These are phyloP conservation scores for Drosophila flavopinicola DNA, from an alignment of 2,888 invertebrate species.

Conservation along the genomic window DNA sequence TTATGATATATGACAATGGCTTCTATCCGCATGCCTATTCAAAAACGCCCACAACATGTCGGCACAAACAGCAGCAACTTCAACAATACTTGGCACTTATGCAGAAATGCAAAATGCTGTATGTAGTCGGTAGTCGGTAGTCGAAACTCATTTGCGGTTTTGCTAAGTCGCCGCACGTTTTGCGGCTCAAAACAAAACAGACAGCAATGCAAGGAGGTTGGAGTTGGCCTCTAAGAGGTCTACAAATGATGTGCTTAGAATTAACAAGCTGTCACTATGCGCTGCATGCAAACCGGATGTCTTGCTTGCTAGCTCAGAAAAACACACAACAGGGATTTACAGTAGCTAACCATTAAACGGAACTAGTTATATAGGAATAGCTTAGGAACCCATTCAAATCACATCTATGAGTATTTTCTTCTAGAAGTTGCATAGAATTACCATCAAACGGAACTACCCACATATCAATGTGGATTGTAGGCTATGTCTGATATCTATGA, in stretches of 20 bases:
- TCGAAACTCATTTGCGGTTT: conserved; percentile 74
- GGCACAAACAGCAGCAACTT: conserved; percentile 20
- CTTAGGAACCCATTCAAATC: neutral
- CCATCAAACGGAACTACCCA: no score
- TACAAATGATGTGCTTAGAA: conserved; percentile 71
- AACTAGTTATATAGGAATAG: conserved; percentile 12
- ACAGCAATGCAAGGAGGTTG: conserved; percentile 47
- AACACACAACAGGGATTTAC: conserved; percentile 15
- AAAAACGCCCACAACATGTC: conserved; percentile 46
- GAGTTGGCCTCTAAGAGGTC: conserved; percentile 43
- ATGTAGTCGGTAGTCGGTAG: conserved; percentile 59
- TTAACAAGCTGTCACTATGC: conserved; percentile 70
- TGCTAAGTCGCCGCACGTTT: conserved; percentile 70
- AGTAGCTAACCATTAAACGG: conserved; percentile 41
- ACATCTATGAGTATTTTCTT: no score
- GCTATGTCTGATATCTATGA: no score
- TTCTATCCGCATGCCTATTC: conserved; percentile 29
- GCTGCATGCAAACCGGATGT: conserved; percentile 67
- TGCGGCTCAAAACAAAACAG: conserved; percentile 69
- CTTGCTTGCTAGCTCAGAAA: conserved; percentile 42
- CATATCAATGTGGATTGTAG: no score
- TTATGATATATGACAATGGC: conserved; percentile 70
- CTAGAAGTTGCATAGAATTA: no score
- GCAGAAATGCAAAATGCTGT: conserved; percentile 65
- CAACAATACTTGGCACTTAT: conserved; percentile 52